phyloP scores from a whole-genome alignment of 2,888 invertebrate species.

The Lysandra coridon region DNA sequence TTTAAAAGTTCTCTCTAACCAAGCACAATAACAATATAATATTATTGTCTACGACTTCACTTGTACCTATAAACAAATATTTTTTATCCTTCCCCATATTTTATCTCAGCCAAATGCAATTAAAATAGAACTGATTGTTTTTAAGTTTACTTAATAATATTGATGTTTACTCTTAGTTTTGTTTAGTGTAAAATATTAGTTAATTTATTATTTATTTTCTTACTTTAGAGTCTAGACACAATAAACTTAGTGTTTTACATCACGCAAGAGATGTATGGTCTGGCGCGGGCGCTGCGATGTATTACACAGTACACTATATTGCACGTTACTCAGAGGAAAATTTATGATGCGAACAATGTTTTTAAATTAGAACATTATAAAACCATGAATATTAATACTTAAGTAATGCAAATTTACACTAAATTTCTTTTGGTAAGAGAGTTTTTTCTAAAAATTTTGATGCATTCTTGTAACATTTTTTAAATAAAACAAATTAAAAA shows the following conservation, averaged over 20 bases:
- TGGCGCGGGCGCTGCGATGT: not conserved
- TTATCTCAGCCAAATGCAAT: no score
- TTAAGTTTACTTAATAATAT: no score
- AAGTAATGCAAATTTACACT: not conserved
- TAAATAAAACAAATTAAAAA: no score
- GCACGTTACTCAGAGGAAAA: not conserved
- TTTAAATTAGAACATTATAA: not conserved
- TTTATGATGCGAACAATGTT: conserved; percentile 1
- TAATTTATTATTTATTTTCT: not conserved
- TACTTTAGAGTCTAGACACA: not conserved
- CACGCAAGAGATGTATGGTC: conserved; percentile 1
- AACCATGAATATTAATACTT: not conserved
- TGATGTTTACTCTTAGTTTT: no score
- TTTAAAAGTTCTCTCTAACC: no score
- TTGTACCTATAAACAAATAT: no score
- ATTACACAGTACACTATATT: not conserved
- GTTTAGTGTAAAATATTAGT: not conserved
- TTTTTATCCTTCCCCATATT: no score
- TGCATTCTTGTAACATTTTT: no score
- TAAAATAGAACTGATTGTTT: no score
- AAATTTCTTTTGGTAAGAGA: not conserved
- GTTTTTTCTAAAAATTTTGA: not conserved
- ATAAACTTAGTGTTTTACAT: not conserved
- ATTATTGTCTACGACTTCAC: no score
- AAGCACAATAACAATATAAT: no score